Evolutionary conservation across 2,797 vertebrate genomes (phyloP).

Genomic region (Zalophus californianus): DNA sequence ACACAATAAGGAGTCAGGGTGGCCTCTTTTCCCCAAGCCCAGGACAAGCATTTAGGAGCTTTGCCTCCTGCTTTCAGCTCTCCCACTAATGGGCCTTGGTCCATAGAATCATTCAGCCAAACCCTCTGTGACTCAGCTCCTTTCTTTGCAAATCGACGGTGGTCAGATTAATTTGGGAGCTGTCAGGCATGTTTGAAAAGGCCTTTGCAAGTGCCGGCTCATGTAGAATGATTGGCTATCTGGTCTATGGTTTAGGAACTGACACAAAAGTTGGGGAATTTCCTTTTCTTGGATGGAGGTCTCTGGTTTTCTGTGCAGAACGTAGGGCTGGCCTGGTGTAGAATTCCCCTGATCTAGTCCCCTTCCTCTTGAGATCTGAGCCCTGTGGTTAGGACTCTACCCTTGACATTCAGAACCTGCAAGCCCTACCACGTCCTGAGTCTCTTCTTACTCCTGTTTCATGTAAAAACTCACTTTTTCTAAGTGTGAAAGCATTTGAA

Average conservation of each 20-base stretch:
- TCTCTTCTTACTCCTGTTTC: neutral
- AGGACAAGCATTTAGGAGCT: constrained; percentile 55
- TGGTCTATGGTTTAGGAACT: constrained; percentile 52
- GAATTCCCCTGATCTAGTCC: neutral
- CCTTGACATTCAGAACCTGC: neutral
- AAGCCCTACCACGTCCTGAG: neutral
- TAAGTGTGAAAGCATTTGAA: neutral
- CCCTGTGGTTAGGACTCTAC: neutral
- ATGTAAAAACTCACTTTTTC: neutral
- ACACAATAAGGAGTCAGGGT: constrained; percentile 67
- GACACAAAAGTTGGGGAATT: constrained; percentile 54
- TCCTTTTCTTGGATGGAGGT: constrained; percentile 49
- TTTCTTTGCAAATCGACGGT: constrained; percentile 67
- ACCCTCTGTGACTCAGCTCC: constrained; percentile 71
- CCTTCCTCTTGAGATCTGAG: neutral
- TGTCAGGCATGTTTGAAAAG: constrained; percentile 59
- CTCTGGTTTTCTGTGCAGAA: constrained; percentile 57
- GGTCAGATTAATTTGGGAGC: constrained; percentile 60
- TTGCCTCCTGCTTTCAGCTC: constrained; percentile 34
- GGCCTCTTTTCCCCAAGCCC: constrained; percentile 12
- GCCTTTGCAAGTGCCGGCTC: constrained; percentile 55
- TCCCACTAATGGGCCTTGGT: neutral
- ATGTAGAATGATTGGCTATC: constrained; percentile 47
- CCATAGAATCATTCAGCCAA: constrained; percentile 43
- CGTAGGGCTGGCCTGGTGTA: neutral